Base-by-base conservation (phyloP, 2,888 invertebrate genomes). In the Neocrepidodera transversa region DNA sequence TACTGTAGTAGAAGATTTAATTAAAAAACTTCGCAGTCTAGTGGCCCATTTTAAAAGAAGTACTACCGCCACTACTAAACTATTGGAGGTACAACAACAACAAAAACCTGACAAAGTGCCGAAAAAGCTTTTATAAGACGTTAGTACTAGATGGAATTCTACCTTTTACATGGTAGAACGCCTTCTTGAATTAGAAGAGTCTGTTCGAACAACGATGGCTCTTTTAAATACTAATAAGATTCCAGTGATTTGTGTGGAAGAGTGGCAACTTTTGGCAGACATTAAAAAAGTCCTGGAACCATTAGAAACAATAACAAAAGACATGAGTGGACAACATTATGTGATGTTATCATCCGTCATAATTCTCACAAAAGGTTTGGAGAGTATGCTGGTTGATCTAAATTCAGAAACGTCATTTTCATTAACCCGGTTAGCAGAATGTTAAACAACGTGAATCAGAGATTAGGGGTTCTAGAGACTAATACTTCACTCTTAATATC, bases 121-220 rank as follows among this genome's bases (percentile, higher is more conserved):
- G 4, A 59, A 60, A 48, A 64, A 60, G 55, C 35, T 66, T 18
- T 11, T 62, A 1, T 59, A 66, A 54, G 64, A 63, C 49, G 66
- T 68, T 10, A 3, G 16, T 11, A 69, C 67, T 7, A 49, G 68
- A 18, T 68, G 69, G 66, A 68, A 68, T 53, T 67, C 67, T 7
- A 68, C 66, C 7, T 68, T 63, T 36, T 67, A 68, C 30, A 68
- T 68, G 69, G 4, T 69, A 6, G 62, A 68, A 40, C 49, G 66
- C 13, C 52, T 69, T 43, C 6, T 58, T 7, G 47, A 60, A 38
- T 30, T 67, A n/a, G 58, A 65, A 40, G 60, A 63, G 20, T 28
- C 51, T 8, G 43, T 69, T n/a, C 28, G 65, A 30, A 53, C 59
- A 13, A 64, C 66, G 14, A 42, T 71, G 13, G 66, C 63, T 2